A percentile compares a stretch with the other conserved stretches of the same genome.
phyloP scores from a whole-genome alignment of 2,888 invertebrate genomes.

The Acheta domesticus region DNA sequence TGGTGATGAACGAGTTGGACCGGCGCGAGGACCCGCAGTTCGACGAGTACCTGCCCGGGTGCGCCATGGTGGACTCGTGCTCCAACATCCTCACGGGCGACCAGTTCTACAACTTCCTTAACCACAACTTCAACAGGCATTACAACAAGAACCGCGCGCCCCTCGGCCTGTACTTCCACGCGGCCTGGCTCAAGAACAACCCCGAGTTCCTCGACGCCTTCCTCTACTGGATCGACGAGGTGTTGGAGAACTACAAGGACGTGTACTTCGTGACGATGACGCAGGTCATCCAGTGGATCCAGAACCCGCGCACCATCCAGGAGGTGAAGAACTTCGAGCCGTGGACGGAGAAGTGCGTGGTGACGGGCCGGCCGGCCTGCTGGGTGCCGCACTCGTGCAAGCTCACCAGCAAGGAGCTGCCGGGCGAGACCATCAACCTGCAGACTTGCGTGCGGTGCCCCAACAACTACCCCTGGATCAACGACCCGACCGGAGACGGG shows the following conservation, averaged over 20 bases:
- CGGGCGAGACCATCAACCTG: slow-evolving; percentile 89
- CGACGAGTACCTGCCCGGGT: slow-evolving; percentile 85
- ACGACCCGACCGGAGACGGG: slow-evolving; percentile 86
- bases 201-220: slow-evolving; percentile 90
- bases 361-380: slow-evolving; percentile 78
- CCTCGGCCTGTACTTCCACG: slow-evolving; percentile 87
- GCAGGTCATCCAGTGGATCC: slow-evolving; percentile 95
- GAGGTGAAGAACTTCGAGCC: slow-evolving; percentile 90
- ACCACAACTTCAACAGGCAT: slow-evolving; percentile 89
- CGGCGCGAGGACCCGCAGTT: slow-evolving; percentile 85
- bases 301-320: slow-evolving; percentile 78
- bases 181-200: slow-evolving; percentile 89
- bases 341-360: slow-evolving; percentile 90
- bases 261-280: slow-evolving; percentile 95
- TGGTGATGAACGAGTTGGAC: slow-evolving; percentile 93
- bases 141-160: slow-evolving; percentile 88
- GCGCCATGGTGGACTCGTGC: slow-evolving; percentile 93
- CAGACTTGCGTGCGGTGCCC: slow-evolving; percentile 92
- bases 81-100: slow-evolving; percentile 85
- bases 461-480: slow-evolving; percentile 91
- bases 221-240: slow-evolving; percentile 89
- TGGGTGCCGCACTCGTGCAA: slow-evolving; percentile 90
- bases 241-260: slow-evolving; percentile 78
- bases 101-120: slow-evolving; percentile 90
- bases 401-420: slow-evolving; percentile 86